Evolutionary conservation across 2,113 vertebrate genomes (phyloP).

Genomic region (Carassius carassius): DNA sequence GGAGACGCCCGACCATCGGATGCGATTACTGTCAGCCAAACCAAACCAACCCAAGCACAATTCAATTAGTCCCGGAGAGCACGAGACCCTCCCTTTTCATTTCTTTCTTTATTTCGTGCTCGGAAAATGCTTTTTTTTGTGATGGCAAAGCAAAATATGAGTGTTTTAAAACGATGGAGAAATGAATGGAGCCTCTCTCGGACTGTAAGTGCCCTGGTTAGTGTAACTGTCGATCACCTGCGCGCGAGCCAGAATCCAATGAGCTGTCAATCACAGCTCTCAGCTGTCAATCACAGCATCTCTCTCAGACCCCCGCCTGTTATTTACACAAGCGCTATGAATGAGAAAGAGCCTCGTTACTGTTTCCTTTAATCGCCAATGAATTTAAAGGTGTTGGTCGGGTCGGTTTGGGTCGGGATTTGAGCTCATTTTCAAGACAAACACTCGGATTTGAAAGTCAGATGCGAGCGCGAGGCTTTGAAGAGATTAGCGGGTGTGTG

Average conservation of each 20-base stretch:
- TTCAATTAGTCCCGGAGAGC: slow-evolving; percentile 50
- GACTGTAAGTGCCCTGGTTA: slow-evolving; percentile 21
- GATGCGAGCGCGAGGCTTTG: slow-evolving; percentile 54
- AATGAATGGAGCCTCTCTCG: slow-evolving; percentile 42
- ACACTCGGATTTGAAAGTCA: slow-evolving; percentile 70
- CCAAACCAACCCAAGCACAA: slow-evolving; percentile 50
- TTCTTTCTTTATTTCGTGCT: slow-evolving; percentile 36
- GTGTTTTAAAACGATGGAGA: slow-evolving; percentile 28
- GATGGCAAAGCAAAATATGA: slow-evolving; percentile 51
- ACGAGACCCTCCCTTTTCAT: too few relatives aligned
- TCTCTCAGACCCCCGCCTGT: slow-evolving; percentile 26
- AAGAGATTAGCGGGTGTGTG: slow-evolving; percentile 46
- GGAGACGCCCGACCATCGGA: slow-evolving; percentile 57
- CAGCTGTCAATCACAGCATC: slow-evolving; percentile 50
- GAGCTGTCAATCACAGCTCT: slow-evolving; percentile 45
- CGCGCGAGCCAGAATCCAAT: slow-evolving; percentile 21
- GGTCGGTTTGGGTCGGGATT: slow-evolving; percentile 58
- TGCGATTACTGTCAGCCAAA: slow-evolving; percentile 58
- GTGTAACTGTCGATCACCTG: slow-evolving; percentile 41
- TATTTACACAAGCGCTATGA: slow-evolving; percentile 55
- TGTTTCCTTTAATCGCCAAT: slow-evolving; percentile 50
- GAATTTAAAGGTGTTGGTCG: slow-evolving; percentile 56
- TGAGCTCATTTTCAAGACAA: slow-evolving; percentile 71
- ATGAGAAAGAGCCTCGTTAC: slow-evolving; percentile 56
- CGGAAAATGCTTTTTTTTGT: slow-evolving; percentile 45